Conservation (phyloP, 2,113 vertebrate genomes). For the Calidris pygmaea region DNA sequence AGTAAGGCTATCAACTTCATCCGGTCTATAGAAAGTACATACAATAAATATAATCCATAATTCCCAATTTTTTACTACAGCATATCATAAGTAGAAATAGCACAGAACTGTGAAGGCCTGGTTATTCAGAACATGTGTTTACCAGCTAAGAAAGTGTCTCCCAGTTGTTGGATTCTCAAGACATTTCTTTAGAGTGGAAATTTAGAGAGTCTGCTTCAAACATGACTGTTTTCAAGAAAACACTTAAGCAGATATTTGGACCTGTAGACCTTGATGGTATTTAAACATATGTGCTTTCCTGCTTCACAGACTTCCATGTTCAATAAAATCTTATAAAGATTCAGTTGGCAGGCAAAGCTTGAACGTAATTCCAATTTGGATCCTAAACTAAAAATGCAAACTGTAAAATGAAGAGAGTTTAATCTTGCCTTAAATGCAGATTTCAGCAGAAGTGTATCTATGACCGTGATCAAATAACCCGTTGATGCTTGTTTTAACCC, state of each 20-base stretch:
- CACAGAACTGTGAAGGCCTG: background rate
- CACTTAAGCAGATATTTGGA: conserved; percentile 39
- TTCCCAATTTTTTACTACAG: background rate
- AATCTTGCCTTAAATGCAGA: background rate
- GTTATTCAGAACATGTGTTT: background rate
- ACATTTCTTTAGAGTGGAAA: background rate
- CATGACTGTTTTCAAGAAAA: conserved; percentile 22
- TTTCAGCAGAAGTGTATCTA: background rate
- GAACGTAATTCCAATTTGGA: background rate
- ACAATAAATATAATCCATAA: background rate
- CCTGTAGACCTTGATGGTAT: background rate
- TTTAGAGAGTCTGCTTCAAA: background rate
- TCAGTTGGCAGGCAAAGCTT: conserved; percentile 20
- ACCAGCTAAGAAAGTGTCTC: background rate
- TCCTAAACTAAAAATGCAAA: conserved; percentile 17
- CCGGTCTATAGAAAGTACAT: background rate
- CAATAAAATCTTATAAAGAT: background rate
- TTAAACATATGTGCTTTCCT: conserved; percentile 15
- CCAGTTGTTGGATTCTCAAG: background rate
- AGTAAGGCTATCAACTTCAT: background rate
- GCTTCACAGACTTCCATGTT: background rate
- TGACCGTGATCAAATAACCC: background rate
- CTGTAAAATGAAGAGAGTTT: conserved; percentile 2
- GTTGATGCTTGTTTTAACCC: background rate
- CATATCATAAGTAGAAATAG: background rate